Evolutionary conservation across 37 sponge, comb jelly and placozoan genomes (phyloP).

Genomic region (Cladorhizidae sp.): DNA sequence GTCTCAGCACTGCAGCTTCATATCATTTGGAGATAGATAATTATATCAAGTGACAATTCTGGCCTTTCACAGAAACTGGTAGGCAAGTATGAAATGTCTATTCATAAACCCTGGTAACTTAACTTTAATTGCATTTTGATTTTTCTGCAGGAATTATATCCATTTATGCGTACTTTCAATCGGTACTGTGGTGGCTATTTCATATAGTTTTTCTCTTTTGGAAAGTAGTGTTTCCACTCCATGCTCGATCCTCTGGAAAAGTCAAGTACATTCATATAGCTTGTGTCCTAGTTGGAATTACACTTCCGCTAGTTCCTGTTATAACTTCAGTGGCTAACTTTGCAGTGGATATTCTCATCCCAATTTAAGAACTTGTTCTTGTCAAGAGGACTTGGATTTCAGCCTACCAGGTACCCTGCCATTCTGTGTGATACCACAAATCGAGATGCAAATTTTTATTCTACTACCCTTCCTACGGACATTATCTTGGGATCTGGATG

Average conservation of each 20-base stretch:
- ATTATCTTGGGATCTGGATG: constrained; percentile 4
- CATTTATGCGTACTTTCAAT: constrained; percentile 17
- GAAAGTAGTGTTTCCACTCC: background rate
- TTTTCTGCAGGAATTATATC: constrained; percentile 19
- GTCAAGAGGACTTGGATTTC: background rate
- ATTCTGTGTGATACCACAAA: background rate
- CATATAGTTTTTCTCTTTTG: constrained; percentile 20
- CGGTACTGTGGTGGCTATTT: constrained; percentile 25
- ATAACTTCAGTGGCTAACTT: background rate
- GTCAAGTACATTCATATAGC: constrained; percentile 33
- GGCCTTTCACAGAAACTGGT: no score
- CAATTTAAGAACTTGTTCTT: background rate
- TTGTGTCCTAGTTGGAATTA: constrained; percentile 7
- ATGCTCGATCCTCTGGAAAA: background rate
- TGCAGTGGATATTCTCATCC: background rate
- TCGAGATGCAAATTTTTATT: background rate
- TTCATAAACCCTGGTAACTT: no score
- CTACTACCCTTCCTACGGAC: constrained; percentile 20
- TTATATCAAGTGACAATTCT: no score
- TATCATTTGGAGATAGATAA: no score
- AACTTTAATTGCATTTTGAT: no score
- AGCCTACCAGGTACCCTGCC: background rate
- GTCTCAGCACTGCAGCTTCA: no score
- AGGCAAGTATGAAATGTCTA: no score
- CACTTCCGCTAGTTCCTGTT: constrained; percentile 21